Conservation (phyloP, 2,797 vertebrate species). For the Peromyscus nudipes region DNA sequence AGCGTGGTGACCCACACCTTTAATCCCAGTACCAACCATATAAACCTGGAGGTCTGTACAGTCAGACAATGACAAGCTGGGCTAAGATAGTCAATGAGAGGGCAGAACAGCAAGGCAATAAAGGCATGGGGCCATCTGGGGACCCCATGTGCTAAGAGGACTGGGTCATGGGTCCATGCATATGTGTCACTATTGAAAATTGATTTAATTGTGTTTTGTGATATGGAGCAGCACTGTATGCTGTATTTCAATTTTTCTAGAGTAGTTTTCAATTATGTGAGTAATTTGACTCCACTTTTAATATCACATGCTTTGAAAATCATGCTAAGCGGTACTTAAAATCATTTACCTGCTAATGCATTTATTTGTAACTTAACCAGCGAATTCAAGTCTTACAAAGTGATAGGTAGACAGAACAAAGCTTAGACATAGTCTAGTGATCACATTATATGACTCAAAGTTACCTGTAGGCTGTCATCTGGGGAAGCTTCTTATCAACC, state of each 20-base stretch:
- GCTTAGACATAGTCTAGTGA: background rate
- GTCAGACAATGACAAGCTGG: too few species aligned
- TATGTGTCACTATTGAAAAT: background rate
- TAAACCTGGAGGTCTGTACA: too few species aligned
- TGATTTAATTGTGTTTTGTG: background rate
- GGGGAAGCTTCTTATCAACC: background rate
- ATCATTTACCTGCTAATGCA: background rate
- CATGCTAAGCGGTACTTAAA: constrained; percentile 7
- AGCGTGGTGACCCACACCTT: too few species aligned
- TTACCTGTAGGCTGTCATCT: background rate
- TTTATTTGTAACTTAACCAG: background rate
- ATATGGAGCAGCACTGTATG: background rate
- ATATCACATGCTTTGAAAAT: background rate
- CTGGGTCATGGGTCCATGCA: background rate
- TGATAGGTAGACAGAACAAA: background rate
- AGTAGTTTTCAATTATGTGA: constrained; percentile 1
- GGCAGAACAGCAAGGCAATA: too few species aligned
- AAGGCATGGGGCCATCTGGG: background rate
- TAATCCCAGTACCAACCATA: too few species aligned
- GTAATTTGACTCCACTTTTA: constrained; percentile 35
- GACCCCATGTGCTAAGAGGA: background rate
- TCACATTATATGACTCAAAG: constrained; percentile 12
- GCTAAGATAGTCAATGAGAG: too few species aligned
- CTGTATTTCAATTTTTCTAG: background rate
- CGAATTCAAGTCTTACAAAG: background rate